Percentiles rank a stretch among this genome's conserved stretches.
Conservation (phyloP, 2,113 vertebrate genomes). For the Thunnus thynnus region DNA sequence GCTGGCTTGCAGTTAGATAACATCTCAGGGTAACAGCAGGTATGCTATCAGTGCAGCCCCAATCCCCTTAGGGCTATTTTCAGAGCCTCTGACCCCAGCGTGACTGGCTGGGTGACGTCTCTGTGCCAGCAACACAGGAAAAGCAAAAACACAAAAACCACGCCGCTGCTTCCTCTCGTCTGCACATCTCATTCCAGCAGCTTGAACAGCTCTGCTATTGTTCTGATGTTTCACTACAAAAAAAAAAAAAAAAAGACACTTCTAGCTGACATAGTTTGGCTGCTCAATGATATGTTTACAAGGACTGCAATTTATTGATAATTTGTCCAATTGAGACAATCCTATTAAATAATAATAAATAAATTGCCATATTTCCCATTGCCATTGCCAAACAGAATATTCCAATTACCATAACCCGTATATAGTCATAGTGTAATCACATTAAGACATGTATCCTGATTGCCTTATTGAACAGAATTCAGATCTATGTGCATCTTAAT, state of each 20-base stretch:
- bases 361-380: not conserved
- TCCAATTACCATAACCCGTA: conserved; percentile 45
- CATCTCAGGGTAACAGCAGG: conserved; percentile 72
- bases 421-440: conserved; percentile 32
- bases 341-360: conserved; percentile 31
- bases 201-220: conserved; percentile 36
- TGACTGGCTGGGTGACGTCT: conserved; percentile 63
- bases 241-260: not conserved
- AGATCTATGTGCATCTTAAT: conserved; percentile 30
- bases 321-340: conserved; percentile 33
- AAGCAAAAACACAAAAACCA: conserved; percentile 38
- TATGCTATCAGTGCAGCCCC: conserved; percentile 58
- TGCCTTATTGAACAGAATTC: conserved; percentile 33
- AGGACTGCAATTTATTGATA: not conserved
- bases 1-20: conserved; percentile 59
- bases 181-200: conserved; percentile 41
- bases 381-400: conserved; percentile 37
- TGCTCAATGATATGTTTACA: conserved; percentile 26
- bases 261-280: not conserved
- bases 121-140: conserved; percentile 49
- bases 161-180: conserved; percentile 29
- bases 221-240: conserved; percentile 35
- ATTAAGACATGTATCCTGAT: conserved; percentile 18
- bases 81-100: conserved; percentile 68
- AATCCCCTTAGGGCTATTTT: conserved; percentile 67